A percentile compares a stretch with the other conserved stretches of the same genome.
phyloP scores from a whole-genome alignment of 30 jellyfish, hydroid and myxozoan species.

The Pelagia noctiluca region DNA sequence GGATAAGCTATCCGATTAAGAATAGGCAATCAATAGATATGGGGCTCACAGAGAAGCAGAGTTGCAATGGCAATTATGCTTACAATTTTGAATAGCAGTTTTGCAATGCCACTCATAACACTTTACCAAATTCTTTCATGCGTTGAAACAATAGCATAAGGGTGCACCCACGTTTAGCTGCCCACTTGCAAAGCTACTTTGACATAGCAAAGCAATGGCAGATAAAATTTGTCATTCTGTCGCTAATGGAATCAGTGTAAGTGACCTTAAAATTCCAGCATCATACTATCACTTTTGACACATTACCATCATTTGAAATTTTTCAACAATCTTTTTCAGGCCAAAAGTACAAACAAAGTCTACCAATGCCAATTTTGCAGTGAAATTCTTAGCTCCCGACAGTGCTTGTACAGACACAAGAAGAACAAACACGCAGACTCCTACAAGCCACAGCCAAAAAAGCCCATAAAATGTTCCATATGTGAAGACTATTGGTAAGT shows the following conservation, averaged over 20 bases:
- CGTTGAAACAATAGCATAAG: no score
- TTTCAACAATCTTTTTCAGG: neutral
- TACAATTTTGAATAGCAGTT: no score
- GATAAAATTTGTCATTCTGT: neutral
- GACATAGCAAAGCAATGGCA: neutral
- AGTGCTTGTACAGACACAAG: conserved; percentile 26
- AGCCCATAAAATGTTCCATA: conserved; percentile 21
- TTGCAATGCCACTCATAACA: no score
- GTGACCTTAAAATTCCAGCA: neutral
- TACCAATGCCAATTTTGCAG: conserved; percentile 24
- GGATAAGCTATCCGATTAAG: no score
- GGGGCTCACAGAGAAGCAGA: no score
- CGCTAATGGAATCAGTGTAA: neutral
- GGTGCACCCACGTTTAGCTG: no score
- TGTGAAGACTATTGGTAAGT: conserved; percentile 9
- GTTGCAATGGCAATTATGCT: no score
- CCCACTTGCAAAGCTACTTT: no score
- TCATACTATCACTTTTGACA: neutral
- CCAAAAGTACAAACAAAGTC: neutral
- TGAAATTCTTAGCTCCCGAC: neutral
- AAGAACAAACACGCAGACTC: conserved; percentile 1
- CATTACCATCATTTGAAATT: neutral
- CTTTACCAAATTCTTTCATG: no score
- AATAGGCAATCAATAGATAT: no score
- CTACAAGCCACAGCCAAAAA: conserved; percentile 5